Percentiles rank a stretch among this genome's conserved stretches.
phyloP scores from a whole-genome alignment of 2,888 invertebrate genomes.

The Brenthis hecate region DNA sequence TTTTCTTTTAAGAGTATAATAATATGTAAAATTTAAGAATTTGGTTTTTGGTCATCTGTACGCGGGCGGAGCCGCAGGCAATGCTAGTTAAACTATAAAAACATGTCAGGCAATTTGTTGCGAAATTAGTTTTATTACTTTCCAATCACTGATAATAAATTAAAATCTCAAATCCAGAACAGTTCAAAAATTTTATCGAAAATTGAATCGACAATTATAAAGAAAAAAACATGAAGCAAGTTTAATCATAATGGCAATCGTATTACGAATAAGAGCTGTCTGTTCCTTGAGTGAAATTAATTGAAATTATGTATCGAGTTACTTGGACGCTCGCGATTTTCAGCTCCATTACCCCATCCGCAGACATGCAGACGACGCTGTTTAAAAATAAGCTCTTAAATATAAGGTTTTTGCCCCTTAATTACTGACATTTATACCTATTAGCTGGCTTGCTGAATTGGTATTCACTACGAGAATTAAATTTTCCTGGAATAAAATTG shows the following conservation, averaged over 20 bases:
- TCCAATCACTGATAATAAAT: too few relatives aligned
- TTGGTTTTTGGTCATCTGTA: too few relatives aligned
- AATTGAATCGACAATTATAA: neutral
- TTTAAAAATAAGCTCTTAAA: constrained; percentile 30
- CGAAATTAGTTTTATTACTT: too few relatives aligned
- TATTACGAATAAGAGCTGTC: constrained; percentile 48
- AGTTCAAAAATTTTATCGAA: neutral
- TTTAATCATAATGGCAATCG: constrained; percentile 54
- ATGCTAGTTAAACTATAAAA: too few relatives aligned
- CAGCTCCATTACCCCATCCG: constrained; percentile 43
- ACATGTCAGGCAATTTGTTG: too few relatives aligned
- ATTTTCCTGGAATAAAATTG: too few relatives aligned
- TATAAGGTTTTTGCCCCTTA: neutral
- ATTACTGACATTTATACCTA: neutral
- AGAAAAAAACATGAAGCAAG: neutral
- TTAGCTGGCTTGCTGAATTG: neutral
- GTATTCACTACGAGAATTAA: too few relatives aligned
- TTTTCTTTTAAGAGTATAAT: too few relatives aligned
- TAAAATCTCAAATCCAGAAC: too few relatives aligned
- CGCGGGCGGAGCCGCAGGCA: too few relatives aligned
- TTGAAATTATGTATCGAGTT: constrained; percentile 67
- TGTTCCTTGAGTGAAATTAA: constrained; percentile 63
- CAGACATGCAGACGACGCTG: constrained; percentile 39
- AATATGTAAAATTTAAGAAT: too few relatives aligned
- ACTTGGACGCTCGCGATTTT: constrained; percentile 53